Evolutionary conservation across 2,888 invertebrate species (phyloP).

Genomic region (Nomada goodeniana): DNA sequence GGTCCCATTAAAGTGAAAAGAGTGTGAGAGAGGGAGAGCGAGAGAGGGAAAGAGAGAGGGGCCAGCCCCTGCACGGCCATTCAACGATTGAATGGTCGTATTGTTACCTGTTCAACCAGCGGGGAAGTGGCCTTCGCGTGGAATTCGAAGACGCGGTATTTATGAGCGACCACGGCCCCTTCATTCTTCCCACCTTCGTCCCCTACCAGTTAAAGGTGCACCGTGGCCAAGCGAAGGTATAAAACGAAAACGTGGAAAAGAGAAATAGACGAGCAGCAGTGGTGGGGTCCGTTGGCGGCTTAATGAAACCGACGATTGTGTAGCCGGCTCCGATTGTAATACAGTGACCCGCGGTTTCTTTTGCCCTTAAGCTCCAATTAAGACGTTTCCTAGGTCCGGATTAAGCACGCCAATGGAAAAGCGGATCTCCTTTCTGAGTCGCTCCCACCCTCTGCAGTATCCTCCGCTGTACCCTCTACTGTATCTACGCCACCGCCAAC

Average conservation of each 20-base stretch:
- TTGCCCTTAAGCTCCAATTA: slow-evolving; percentile 77
- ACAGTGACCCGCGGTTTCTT: slow-evolving; percentile 76
- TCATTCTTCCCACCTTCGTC: slow-evolving; percentile 46
- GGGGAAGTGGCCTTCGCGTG: slow-evolving; percentile 59
- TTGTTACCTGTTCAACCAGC: slow-evolving; percentile 71
- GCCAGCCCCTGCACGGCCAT: slow-evolving; percentile 43
- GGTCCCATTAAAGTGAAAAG: slow-evolving; percentile 2
- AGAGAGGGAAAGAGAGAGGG: slow-evolving; percentile 37
- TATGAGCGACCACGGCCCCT: slow-evolving; percentile 47
- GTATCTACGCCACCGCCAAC: background rate
- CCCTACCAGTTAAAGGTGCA: background rate
- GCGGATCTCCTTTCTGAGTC: slow-evolving; percentile 62
- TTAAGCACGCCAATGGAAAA: slow-evolving; percentile 67
- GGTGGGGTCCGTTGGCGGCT: slow-evolving; percentile 26
- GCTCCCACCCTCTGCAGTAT: background rate
- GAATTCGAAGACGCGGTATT: slow-evolving; percentile 69
- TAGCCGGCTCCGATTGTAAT: slow-evolving; percentile 67
- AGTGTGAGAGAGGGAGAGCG: slow-evolving; percentile 33
- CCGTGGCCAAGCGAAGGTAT: background rate
- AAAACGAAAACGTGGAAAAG: background rate
- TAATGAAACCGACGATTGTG: slow-evolving; percentile 66
- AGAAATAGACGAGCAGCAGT: background rate
- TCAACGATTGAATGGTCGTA: slow-evolving; percentile 74
- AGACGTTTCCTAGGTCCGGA: slow-evolving; percentile 73
- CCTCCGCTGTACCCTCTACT: background rate